A percentile compares a stretch with the other conserved stretches of the same genome.
These are phyloP conservation scores for Dipodomys merriami DNA, from an alignment of 2,113 vertebrate species.

Conservation along the genomic window DNA sequence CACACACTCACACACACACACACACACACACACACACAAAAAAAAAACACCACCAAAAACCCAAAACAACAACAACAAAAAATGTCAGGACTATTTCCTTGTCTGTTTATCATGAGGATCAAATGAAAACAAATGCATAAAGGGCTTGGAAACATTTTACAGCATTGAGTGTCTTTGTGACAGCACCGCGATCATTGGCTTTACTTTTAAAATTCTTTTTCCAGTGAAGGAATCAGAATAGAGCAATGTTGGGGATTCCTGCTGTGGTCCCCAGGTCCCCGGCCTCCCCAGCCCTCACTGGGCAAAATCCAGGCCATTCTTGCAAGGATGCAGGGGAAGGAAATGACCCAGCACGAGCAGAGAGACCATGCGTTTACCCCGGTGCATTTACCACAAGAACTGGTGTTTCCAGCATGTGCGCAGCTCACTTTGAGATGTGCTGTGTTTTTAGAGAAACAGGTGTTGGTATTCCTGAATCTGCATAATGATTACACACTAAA, in stretches of 20 bases:
- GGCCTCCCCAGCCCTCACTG: no score
- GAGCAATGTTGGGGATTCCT: not conserved
- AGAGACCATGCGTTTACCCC: no score
- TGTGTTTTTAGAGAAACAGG: not conserved
- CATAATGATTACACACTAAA: slow-evolving; percentile 20
- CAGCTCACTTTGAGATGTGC: not conserved
- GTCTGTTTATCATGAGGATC: slow-evolving; percentile 18
- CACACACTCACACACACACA: no score
- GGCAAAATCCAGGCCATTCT: no score
- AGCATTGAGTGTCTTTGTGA: not conserved
- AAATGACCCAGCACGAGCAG: no score
- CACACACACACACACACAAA: no score
- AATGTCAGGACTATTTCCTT: not conserved
- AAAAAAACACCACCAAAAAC: no score
- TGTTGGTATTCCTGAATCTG: not conserved
- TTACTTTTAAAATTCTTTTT: slow-evolving; percentile 2
- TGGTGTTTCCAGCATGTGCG: no score
- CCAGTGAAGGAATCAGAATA: slow-evolving; percentile 39
- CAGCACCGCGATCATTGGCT: not conserved
- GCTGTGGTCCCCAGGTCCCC: not conserved
- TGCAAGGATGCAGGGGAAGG: no score
- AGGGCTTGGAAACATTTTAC: not conserved
- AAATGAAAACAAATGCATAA: not conserved
- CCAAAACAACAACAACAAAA: no score
- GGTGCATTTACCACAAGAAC: no score